Base-by-base conservation (phyloP, 2,888 invertebrate species). In the Rapana venosa region DNA sequence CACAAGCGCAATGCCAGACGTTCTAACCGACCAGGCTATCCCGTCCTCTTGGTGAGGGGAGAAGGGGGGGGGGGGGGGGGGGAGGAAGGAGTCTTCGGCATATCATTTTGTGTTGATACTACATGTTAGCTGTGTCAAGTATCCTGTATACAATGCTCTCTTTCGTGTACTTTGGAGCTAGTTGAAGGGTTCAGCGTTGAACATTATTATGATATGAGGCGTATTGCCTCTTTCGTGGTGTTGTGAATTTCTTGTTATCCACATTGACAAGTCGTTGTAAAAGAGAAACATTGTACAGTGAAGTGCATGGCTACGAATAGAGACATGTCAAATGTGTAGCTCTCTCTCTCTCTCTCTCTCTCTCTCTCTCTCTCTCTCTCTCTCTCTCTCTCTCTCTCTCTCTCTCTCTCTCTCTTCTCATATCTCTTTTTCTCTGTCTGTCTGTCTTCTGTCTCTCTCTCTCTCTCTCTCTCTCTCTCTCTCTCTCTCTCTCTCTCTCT, bases 401-500 rank as follows among this genome's bases (percentile, higher is more conserved):
- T 36, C n/a, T 81, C 35, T 32, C 66, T 36, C 26, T 58, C 36
- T n/a, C 2, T 87, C 36, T 61, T 87, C 47, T n/a, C n/a, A n/a
- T n/a, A n/a, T 81, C 35, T 32, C 66, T 36, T 32, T 58, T 26
- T n/a, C 2, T 74, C 61, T n/a, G 58, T 79, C 32, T 61, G 47
- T 15, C 79, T 79, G 30, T 20, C 47, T 22, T 58, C 66, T 35
- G 1, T n/a, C 61, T 35, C 58, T 61, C 36, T 81, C 66, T 87
- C 66, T 36, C 22, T 81, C n/a, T n/a, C n/a, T n/a, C n/a, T n/a
- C n/a, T n/a, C n/a, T n/a, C n/a, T n/a, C n/a, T n/a, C n/a, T n/a
- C n/a, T 79, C 6, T 79, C 35, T 61, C 20, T 87, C 32, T 32
- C 61, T 90, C 47, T 87, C 87, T 87, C 74, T 87, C 74, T 74